phyloP scores from a whole-genome alignment of 2,888 invertebrate genomes.

The Epistrophe eligans region DNA sequence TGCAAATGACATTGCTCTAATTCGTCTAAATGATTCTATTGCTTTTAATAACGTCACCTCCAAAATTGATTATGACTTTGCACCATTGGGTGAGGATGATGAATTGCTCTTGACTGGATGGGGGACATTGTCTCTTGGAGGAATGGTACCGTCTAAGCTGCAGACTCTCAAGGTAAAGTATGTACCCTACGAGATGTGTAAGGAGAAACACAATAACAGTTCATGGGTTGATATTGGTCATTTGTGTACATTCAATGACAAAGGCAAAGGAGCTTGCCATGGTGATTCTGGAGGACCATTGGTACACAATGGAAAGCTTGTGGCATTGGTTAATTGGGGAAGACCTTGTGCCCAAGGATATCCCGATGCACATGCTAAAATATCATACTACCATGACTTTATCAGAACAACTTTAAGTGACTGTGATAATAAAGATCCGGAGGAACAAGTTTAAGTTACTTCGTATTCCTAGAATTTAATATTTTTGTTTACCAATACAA shows the following conservation, averaged over 20 bases:
- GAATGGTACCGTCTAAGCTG: constrained; percentile 85
- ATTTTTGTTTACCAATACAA: neutral
- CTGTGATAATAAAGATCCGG: constrained; percentile 43
- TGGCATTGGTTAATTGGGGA: constrained; percentile 83
- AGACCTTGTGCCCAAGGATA: constrained; percentile 82
- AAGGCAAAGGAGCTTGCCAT: constrained; percentile 85
- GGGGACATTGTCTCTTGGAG: constrained; percentile 85
- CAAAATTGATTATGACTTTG: constrained; percentile 84
- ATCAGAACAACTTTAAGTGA: constrained; percentile 80
- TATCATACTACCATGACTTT: constrained; percentile 83
- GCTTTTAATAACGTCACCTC: constrained; percentile 85
- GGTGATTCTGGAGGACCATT: constrained; percentile 82
- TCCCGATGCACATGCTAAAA: constrained; percentile 82
- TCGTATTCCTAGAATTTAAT: neutral
- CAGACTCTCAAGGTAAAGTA: constrained; percentile 86
- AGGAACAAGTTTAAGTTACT: neutral
- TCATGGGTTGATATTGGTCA: constrained; percentile 86
- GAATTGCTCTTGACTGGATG: constrained; percentile 87
- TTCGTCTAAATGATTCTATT: constrained; percentile 86
- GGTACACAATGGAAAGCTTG: constrained; percentile 81
- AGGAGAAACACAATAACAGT: constrained; percentile 84
- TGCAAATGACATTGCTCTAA: constrained; percentile 88
- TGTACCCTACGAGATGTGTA: constrained; percentile 85
- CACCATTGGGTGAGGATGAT: constrained; percentile 83
- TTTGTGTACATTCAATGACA: constrained; percentile 86